Evolutionary conservation across 2,113 vertebrate genomes (phyloP), one percentile per base, ranked within the genome.

Genomic region (Stegastes partitus): DNA sequence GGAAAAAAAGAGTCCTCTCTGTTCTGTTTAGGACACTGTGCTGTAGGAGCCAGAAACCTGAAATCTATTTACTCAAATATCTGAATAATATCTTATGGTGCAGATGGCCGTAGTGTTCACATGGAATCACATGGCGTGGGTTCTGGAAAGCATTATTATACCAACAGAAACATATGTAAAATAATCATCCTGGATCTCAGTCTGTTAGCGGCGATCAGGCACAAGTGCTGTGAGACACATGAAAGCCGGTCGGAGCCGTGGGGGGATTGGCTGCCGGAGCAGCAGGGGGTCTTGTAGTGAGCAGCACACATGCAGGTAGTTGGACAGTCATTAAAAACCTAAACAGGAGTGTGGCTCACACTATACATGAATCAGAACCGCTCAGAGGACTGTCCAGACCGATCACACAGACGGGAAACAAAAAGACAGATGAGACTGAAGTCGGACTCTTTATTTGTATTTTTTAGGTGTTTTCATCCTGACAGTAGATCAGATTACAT

Each of bases 261-360:
- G 68, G 26, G 68, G 31, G 58, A 66, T 73, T 76, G 47, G 1
- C 47, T 62, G 49, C 42, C 53, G 66, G 57, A 72, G 23, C 22
- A 50, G 51, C n/a, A 14, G 71, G 71, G 56, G 37, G 68, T 65
- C 68, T 64, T 55, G 51, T 57, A 58, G 42, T 31, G 56, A 86
- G 45, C 50, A 49, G 65, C 23, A 18, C 31, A 37, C 44, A 68
- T 68, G 66, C 49, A 81, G 65, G n/a, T 63, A 68, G 56, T 74
- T 76, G 68, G 59, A 50, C 50, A 28, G 0, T 54, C 66, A 78
- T 74, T 71, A 72, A 56, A 72, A 23, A 58, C 28, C 6, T 15
- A 21, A 57, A 70, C 34, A 11, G 26, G 16, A 63, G 11, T 45
- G n/a, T 14, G 21, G 19, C 37, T 67, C 55, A 37, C 18, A 55